Percentiles rank a stretch among this genome's conserved stretches.
These are phyloP conservation scores for Amphiura filiformis DNA, from an alignment of 35 echinoderm and acorn worm genomes.

Conservation along the genomic window DNA sequence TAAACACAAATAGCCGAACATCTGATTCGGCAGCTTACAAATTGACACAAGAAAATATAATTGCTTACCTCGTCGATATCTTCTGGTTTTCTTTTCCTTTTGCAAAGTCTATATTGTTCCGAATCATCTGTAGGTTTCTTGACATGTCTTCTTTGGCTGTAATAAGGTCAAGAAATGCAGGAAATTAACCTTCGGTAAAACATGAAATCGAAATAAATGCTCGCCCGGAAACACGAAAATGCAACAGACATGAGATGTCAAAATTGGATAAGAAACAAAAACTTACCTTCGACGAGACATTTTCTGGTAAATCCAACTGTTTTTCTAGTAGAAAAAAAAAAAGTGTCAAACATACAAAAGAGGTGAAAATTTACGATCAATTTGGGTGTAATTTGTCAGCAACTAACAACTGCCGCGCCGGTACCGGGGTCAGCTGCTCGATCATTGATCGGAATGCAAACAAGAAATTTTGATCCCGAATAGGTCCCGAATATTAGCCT, in stretches of 20 bases:
- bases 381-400: too few relatives aligned
- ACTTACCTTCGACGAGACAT: slow-evolving; percentile 30
- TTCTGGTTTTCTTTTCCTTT: slow-evolving; percentile 35
- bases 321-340: neutral
- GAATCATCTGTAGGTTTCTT: neutral
- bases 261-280: neutral
- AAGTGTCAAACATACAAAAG: too few relatives aligned
- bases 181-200: neutral
- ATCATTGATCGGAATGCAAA: too few relatives aligned
- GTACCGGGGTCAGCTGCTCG: too few relatives aligned
- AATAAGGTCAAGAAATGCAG: neutral
- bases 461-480: too few relatives aligned
- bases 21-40: neutral
- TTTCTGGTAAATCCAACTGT: neutral
- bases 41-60: neutral
- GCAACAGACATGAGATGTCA: too few relatives aligned
- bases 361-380: too few relatives aligned
- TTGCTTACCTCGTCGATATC: slow-evolving; percentile 33
- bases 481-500: too few relatives aligned
- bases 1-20: neutral
- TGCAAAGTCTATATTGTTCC: slow-evolving; percentile 11
- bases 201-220: neutral
- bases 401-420: too few relatives aligned
- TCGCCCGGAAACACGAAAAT: neutral
- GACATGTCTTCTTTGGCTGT: neutral